These are phyloP conservation scores for Mastigias papua DNA, from an alignment of 30 jellyfish, hydroid and myxozoan genomes.

Conservation along the genomic window DNA sequence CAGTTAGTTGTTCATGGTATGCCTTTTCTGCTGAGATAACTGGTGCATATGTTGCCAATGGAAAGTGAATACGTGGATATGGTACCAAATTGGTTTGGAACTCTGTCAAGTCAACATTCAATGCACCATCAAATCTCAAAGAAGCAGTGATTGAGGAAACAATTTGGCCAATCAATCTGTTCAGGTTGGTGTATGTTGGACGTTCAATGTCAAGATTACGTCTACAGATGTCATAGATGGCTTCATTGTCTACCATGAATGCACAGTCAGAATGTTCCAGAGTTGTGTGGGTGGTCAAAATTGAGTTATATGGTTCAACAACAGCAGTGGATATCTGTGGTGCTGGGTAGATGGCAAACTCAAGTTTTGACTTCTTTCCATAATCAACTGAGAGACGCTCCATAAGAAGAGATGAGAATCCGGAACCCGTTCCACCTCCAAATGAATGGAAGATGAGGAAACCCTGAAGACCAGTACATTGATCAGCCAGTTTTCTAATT, in stretches of 20 bases:
- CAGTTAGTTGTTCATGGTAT: constrained; percentile 93
- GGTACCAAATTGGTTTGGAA: constrained; percentile 97
- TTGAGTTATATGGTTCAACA: constrained; percentile 96
- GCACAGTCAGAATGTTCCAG: constrained; percentile 93
- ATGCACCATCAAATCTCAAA: constrained; percentile 91
- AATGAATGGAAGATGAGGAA: constrained; percentile 95
- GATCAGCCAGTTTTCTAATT: constrained; percentile 94
- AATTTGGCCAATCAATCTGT: constrained; percentile 90
- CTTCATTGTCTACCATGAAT: constrained; percentile 95
- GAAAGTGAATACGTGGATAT: constrained; percentile 97
- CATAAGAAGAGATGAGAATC: constrained; percentile 93
- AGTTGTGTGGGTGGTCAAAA: constrained; percentile 94
- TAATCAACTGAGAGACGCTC: constrained; percentile 95
- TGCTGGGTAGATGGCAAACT: constrained; percentile 97
- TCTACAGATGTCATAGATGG: constrained; percentile 92
- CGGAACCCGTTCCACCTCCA: constrained; percentile 99
- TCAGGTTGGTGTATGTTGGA: constrained; percentile 94
- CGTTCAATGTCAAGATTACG: constrained; percentile 90
- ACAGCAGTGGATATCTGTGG: constrained; percentile 98
- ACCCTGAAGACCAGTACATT: constrained; percentile 97
- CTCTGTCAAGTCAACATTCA: constrained; percentile 95
- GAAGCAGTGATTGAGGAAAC: constrained; percentile 94
- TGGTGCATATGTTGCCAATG: constrained; percentile 94
- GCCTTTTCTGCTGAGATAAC: constrained; percentile 94
- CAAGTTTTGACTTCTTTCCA: constrained; percentile 95